Evolutionary conservation across 2,113 vertebrate species (phyloP), one percentile per base, ranked within the genome.

Genomic region (Nesogale talazaci): DNA sequence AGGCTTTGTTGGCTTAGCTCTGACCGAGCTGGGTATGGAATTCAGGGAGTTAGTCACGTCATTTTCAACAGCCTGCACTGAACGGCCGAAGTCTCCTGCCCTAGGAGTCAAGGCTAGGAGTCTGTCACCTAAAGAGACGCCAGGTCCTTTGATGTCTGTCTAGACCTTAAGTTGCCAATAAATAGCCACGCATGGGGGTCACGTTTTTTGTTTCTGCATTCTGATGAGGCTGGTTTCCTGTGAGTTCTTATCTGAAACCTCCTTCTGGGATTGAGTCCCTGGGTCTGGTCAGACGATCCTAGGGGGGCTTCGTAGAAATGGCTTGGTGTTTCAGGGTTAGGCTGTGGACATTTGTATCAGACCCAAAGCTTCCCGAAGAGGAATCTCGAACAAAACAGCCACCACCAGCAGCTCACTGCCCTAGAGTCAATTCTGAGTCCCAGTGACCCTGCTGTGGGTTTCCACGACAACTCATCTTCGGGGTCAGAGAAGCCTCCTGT

Each of bases 191-290:
- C 57, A 57, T 27, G 23, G 12, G 38, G 76, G 83, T 42, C 19
- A 63, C 74, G 19, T 52, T 92, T 92, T 92, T 78, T 40, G 56
- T 40, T 81, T 95, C 46, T 92, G 90, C n/a, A n/a, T n/a, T n/a
- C n/a, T n/a, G n/a, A n/a, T n/a, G n/a, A n/a, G n/a, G n/a, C n/a
- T n/a, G n/a, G 72, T 65, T 86, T 91, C 14, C 67, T 85, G 70
- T 81, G 67, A 14, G 89, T 56, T 69, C 23, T 86, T 31, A 72
- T 78, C 29, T 72, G 80, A 87, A 75, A 80, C 3, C 22, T 85
- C 83, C 25, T 61, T 83, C 57, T 70, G 70, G 79, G 77, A 52
- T 31, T 27, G 76, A 31, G 29, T 52, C 75, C 75, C 27, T 46
- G 23, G 1, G 34, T 59, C 74, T 83, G 57, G 82, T 11, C 31